Percentiles rank a stretch among this genome's conserved stretches.
These are phyloP conservation scores for Macrosteles quadrilineatus DNA, from an alignment of 1,140 invertebrate species.

Conservation along the genomic window DNA sequence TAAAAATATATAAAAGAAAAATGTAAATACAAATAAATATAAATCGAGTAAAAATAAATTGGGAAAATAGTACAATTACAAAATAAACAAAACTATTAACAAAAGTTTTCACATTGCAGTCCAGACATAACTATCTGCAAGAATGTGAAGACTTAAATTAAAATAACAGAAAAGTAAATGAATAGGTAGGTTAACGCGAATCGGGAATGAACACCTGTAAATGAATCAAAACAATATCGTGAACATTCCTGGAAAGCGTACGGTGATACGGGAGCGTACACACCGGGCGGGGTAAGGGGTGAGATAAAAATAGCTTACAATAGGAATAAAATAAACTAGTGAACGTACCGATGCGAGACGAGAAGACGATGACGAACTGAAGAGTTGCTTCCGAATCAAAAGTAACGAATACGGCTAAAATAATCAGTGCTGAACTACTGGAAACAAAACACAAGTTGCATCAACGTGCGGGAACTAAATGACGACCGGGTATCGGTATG, in stretches of 20 bases:
- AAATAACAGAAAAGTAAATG: not conserved
- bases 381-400: constrained; percentile 30
- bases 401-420: constrained; percentile 32
- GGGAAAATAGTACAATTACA: too few species aligned
- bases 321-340: not conserved
- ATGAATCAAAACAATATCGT: not conserved
- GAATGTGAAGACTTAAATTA: constrained; percentile 13
- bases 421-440: constrained; percentile 44
- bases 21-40: too few species aligned
- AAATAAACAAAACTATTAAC: not conserved
- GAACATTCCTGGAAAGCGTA: not conserved
- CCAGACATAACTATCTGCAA: constrained; percentile 25
- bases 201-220: not conserved
- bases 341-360: constrained; percentile 11
- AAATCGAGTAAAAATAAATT: too few species aligned
- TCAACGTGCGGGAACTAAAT: constrained; percentile 60
- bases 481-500: constrained; percentile 45
- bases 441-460: constrained; percentile 49
- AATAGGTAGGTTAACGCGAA: not conserved
- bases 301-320: not conserved
- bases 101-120: constrained; percentile 23
- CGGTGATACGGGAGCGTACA: not conserved
- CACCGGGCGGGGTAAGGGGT: not conserved
- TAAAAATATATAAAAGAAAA: too few species aligned
- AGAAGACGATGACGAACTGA: constrained; percentile 26